phyloP scores from a whole-genome alignment of 1,140 invertebrate genomes.

The Battus philenor region DNA sequence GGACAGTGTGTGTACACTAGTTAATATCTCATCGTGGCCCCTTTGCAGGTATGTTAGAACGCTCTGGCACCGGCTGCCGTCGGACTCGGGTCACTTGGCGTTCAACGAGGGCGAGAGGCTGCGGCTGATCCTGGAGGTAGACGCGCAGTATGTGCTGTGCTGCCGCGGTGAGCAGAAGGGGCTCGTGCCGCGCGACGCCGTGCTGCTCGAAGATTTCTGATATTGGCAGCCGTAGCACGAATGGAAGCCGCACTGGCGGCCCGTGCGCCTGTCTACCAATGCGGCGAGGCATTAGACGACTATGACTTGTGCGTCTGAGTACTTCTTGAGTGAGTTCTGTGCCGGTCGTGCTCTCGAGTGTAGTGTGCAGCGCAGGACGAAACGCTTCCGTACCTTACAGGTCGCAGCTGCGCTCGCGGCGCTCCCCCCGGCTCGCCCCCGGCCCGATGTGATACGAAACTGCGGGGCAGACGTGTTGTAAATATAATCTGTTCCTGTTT shows the following conservation, averaged over 20 bases:
- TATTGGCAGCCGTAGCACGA: slow-evolving; percentile 59
- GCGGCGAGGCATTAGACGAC: slow-evolving; percentile 10
- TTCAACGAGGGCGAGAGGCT: slow-evolving; percentile 86
- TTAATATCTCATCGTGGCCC: too few relatives aligned
- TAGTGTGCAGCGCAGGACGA: background rate
- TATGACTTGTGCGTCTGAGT: background rate
- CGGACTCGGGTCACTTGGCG: slow-evolving; percentile 86
- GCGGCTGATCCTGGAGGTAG: slow-evolving; percentile 85
- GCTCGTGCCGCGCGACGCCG: slow-evolving; percentile 84
- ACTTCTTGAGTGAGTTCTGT: background rate
- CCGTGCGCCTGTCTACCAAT: slow-evolving; percentile 35
- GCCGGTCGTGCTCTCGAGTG: background rate
- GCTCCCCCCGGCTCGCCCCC: background rate
- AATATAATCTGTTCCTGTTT: slow-evolving; percentile 1
- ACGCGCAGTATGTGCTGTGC: slow-evolving; percentile 86
- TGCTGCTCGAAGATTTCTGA: slow-evolving; percentile 77
- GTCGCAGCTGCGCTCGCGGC: too few relatives aligned
- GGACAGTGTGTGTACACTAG: too few relatives aligned
- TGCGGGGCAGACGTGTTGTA: slow-evolving; percentile 10
- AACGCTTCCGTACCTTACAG: background rate
- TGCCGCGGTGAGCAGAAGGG: slow-evolving; percentile 86
- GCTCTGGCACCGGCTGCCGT: slow-evolving; percentile 82
- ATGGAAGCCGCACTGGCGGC: slow-evolving; percentile 61
- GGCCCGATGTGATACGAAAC: slow-evolving; percentile 7
- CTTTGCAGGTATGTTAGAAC: slow-evolving; percentile 84